A percentile compares a stretch with the other conserved stretches of the same genome.
phyloP scores from a whole-genome alignment of 2,797 vertebrate genomes.

The Microctenopoma lineatum region DNA sequence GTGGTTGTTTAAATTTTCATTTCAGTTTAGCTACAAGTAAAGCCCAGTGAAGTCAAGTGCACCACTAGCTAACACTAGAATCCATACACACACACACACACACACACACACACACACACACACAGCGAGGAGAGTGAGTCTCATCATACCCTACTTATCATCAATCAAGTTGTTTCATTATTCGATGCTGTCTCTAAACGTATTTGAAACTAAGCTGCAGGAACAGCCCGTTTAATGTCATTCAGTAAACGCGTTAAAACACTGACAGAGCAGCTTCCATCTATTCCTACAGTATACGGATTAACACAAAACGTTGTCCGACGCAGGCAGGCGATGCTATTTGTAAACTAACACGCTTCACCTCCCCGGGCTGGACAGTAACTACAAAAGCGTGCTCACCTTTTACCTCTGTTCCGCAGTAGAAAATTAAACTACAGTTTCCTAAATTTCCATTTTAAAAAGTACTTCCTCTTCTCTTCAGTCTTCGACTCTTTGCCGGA shows the following conservation, averaged over 20 bases:
- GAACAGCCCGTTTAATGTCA: neutral
- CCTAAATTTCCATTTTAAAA: slow-evolving; percentile 56
- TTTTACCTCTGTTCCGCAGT: slow-evolving; percentile 11
- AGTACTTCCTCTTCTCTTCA: slow-evolving; percentile 72
- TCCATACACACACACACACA: neutral
- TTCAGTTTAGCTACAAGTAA: slow-evolving; percentile 1
- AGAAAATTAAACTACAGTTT: slow-evolving; percentile 8
- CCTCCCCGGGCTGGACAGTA: neutral
- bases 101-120: slow-evolving; percentile 12
- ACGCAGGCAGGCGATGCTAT: neutral
- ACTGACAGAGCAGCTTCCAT: neutral
- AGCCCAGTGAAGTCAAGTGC: slow-evolving; percentile 61
- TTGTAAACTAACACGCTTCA: slow-evolving; percentile 5
- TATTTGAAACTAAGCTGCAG: rapidly evolving
- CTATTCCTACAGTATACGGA: slow-evolving; percentile 31
- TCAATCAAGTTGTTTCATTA: neutral
- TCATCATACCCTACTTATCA: neutral
- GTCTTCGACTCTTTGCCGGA: slow-evolving; percentile 69
- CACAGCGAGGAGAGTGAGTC: neutral
- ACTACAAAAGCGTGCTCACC: slow-evolving; percentile 44
- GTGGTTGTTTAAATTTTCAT: neutral
- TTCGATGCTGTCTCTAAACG: rapidly evolving
- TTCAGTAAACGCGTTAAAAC: neutral
- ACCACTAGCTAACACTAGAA: slow-evolving; percentile 64
- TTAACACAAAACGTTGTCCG: slow-evolving; percentile 48